Evolutionary conservation across 2,113 vertebrate genomes (phyloP), one percentile per base, ranked within the genome.

Genomic region (Psittacula cyanocephala): DNA sequence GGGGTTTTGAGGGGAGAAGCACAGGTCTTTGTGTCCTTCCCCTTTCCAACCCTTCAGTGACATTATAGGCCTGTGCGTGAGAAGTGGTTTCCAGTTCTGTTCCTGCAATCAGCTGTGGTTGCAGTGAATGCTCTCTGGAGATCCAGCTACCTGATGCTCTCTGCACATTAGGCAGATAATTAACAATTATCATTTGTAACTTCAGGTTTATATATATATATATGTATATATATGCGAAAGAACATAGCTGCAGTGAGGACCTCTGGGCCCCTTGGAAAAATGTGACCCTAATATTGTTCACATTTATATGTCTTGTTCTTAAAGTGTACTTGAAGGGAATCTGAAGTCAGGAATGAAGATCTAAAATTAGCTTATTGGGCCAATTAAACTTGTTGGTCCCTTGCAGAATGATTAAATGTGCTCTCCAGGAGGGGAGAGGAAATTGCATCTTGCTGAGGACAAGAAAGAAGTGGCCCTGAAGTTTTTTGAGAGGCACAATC

Each of bases 351-450:
- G 59, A 89, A n/a, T 80, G 41, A 92, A 75, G 37, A 84, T 43
- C 27, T 89, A 86, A 92, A 95, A 92, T 95, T 86, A 91, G 41
- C n/a, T 90, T 20, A 28, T 69, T 69, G 68, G 67, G 44, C 31
- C 85, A 80, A 46, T 96, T 96, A 91, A 94, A 79, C 17, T 60
- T 65, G 17, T 80, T 87, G 77, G 46, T 94, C 89, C 67, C 52
- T 85, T 87, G 53, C 52, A 89, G 46, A 46, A 82, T 83, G 78
- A 95, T 81, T 94, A 86, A 80, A 89, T 90, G 33, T 57, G 11
- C 71, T 93, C 64, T 94, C 52, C 57, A 68, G 89, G 78, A 92
- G 53, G 52, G 89, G 47, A 91, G 57, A 96, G 86, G 83, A 95
- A 91, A 92, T 91, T 81, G 24, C 63, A 53, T 88, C 39, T 92